Conservation (phyloP, 2,888 invertebrate species). For the Drosophila demipolita region DNA sequence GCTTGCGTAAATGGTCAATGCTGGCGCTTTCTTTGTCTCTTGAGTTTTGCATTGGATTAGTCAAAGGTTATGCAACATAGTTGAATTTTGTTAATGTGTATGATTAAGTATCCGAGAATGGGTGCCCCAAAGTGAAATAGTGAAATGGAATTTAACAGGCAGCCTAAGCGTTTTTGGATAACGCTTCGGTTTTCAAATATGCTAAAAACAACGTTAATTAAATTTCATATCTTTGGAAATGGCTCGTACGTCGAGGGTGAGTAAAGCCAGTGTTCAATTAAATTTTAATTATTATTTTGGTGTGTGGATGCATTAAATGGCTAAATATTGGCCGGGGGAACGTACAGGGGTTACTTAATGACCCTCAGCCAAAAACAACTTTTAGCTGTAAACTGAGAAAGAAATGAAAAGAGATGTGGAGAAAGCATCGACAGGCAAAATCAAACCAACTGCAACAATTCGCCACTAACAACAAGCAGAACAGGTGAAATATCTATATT, state of each 20-base stretch:
- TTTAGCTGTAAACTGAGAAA: slow-evolving; percentile 74
- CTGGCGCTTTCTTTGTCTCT: slow-evolving; percentile 44
- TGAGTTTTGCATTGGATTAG: slow-evolving; percentile 37
- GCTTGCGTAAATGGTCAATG: slow-evolving; percentile 16
- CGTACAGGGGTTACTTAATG: slow-evolving; percentile 72
- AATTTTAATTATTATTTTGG: slow-evolving; percentile 55
- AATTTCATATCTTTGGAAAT: slow-evolving; percentile 44
- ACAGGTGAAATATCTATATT: slow-evolving; percentile 56
- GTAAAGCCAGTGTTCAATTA: slow-evolving; percentile 55
- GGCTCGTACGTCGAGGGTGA: slow-evolving; percentile 11
- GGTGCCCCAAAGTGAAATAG: slow-evolving; percentile 62
- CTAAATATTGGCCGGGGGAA: slow-evolving; percentile 43
- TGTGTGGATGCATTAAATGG: slow-evolving; percentile 46
- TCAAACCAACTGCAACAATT: slow-evolving; percentile 70
- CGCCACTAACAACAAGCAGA: slow-evolving; percentile 45
- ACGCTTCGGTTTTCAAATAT: slow-evolving; percentile 45
- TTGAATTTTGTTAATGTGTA: slow-evolving; percentile 2
- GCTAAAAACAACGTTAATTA: slow-evolving; percentile 65
- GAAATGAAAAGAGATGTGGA: slow-evolving; percentile 75
- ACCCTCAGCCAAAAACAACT: slow-evolving; percentile 60
- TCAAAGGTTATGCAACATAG: slow-evolving; percentile 65
- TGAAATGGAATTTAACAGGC: slow-evolving; percentile 57
- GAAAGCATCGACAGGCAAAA: slow-evolving; percentile 64
- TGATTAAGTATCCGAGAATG: slow-evolving; percentile 63
- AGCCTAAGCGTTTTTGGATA: slow-evolving; percentile 47